phyloP scores from a whole-genome alignment of 2,888 invertebrate genomes.

The Sylvicola fuscatus region DNA sequence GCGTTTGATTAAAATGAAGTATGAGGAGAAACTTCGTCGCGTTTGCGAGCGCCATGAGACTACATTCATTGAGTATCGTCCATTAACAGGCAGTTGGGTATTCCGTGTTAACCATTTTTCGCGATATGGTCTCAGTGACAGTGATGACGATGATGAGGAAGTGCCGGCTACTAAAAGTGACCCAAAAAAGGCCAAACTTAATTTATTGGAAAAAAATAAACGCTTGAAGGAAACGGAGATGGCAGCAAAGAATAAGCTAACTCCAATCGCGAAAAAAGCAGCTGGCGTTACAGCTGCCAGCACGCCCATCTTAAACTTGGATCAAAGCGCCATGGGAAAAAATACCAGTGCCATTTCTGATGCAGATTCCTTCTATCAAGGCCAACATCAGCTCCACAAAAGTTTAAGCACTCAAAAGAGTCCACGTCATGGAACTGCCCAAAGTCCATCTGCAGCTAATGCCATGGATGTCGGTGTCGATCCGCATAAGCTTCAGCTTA shows the following conservation, averaged over 20 bases:
- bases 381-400: neutral
- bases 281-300: too few relatives aligned
- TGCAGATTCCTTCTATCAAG: neutral
- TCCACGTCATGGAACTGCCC: constrained; percentile 7
- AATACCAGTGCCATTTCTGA: too few relatives aligned
- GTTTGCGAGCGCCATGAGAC: constrained; percentile 76
- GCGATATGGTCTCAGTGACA: constrained; percentile 76
- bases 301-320: too few relatives aligned
- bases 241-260: too few relatives aligned
- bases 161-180: constrained; percentile 12
- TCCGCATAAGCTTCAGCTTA: constrained; percentile 51
- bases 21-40: constrained; percentile 62
- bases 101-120: constrained; percentile 89
- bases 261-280: too few relatives aligned
- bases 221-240: too few relatives aligned
- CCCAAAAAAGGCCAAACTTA: constrained; percentile 22
- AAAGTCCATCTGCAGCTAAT: constrained; percentile 39
- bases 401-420: neutral
- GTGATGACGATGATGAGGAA: constrained; percentile 58
- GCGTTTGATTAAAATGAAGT: constrained; percentile 59
- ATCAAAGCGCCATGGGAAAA: too few relatives aligned
- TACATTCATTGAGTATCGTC: constrained; percentile 82
- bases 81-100: constrained; percentile 94
- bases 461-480: constrained; percentile 40
- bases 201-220: neutral